Evolutionary conservation across 2,113 vertebrate species (phyloP).

Genomic region (Hemiprocne comata): DNA sequence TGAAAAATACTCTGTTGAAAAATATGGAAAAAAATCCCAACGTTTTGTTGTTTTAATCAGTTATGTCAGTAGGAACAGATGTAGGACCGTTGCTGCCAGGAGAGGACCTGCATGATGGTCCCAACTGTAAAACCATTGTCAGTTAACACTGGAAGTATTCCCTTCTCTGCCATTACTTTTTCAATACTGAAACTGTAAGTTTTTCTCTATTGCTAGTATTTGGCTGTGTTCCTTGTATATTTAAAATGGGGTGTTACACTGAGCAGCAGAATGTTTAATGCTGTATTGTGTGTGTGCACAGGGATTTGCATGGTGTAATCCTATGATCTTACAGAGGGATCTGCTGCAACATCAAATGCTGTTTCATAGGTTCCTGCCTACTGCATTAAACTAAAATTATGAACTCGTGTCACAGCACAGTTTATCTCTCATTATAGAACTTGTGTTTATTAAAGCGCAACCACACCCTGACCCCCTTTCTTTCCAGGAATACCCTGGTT

Average conservation of each 20-base stretch:
- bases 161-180: neutral
- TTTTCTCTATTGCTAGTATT: neutral
- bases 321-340: neutral
- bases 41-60: neutral
- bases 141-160: neutral
- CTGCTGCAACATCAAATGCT: neutral
- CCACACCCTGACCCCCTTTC: neutral
- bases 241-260: neutral
- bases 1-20: neutral
- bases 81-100: neutral
- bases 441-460: neutral
- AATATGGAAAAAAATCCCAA: neutral
- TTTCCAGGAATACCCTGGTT: neutral
- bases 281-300: neutral
- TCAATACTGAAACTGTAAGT: neutral
- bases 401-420: fast-evolving
- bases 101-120: neutral
- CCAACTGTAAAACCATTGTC: neutral
- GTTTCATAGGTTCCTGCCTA: neutral
- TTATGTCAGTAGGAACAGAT: neutral
- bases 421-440: neutral
- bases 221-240: neutral
- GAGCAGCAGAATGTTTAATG: neutral
- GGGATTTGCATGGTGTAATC: neutral
- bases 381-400: neutral